A percentile compares a stretch with the other conserved stretches of the same genome.
Conservation (phyloP, 2,888 invertebrate species). For the Diabrotica balteata region DNA sequence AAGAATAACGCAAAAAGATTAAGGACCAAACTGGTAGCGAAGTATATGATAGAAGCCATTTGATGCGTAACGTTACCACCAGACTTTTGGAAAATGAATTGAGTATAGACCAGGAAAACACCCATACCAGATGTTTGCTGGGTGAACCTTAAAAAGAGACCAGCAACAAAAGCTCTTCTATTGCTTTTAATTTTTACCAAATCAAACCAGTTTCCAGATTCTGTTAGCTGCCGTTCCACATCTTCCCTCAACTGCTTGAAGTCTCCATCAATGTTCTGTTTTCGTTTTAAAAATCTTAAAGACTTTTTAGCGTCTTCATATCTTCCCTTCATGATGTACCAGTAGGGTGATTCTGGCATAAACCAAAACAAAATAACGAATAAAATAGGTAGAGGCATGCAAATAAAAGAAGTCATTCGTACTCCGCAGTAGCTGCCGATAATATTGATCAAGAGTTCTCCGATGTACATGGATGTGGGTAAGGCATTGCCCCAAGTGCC, state of each 20-base stretch:
- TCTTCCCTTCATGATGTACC: constrained; percentile 44
- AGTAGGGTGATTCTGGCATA: constrained; percentile 66
- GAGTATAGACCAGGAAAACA: constrained; percentile 48
- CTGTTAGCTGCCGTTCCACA: constrained; percentile 51
- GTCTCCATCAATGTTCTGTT: constrained; percentile 45
- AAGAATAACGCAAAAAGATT: constrained; percentile 40
- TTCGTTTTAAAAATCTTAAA: constrained; percentile 44
- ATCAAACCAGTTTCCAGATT: constrained; percentile 52
- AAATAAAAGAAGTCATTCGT: constrained; percentile 63
- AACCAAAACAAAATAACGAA: constrained; percentile 65
- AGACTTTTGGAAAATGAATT: constrained; percentile 52
- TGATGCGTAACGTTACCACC: constrained; percentile 50
- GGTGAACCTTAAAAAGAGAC: constrained; percentile 46
- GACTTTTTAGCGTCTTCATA: constrained; percentile 44
- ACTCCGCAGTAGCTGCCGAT: constrained; percentile 66
- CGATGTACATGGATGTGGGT: constrained; percentile 45
- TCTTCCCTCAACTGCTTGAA: constrained; percentile 44
- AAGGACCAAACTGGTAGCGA: constrained; percentile 37
- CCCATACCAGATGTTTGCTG: constrained; percentile 52
- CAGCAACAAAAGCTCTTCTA: constrained; percentile 48
- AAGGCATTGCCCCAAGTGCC: constrained; percentile 50
- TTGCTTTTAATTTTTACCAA: constrained; percentile 48
- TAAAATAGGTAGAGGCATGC: constrained; percentile 65
- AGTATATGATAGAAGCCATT: constrained; percentile 48
- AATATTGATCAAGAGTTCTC: constrained; percentile 56